Conservation (phyloP, 2,888 invertebrate genomes). For the Chrysolina haemoptera region DNA sequence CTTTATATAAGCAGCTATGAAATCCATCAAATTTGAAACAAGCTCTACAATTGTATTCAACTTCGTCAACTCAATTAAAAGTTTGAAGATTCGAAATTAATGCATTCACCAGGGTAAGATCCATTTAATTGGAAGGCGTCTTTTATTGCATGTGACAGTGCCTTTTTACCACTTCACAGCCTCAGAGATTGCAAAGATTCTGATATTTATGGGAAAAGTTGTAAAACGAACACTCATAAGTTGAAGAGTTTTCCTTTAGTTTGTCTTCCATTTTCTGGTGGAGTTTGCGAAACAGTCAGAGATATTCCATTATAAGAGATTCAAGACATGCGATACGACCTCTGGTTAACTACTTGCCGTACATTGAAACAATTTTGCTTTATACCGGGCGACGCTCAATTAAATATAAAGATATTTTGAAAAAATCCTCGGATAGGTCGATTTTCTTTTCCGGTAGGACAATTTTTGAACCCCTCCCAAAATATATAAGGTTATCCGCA, state of each 20-base stretch:
- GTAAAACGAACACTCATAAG: slow-evolving; percentile 32
- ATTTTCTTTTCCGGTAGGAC: no score
- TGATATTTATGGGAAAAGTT: slow-evolving; percentile 47
- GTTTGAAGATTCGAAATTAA: slow-evolving; percentile 51
- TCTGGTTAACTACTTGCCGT: no score
- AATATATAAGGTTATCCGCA: no score
- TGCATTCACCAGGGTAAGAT: slow-evolving; percentile 42
- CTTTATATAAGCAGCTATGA: not conserved
- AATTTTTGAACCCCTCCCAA: no score
- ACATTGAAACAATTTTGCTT: no score
- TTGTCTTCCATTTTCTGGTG: not conserved
- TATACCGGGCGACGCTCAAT: no score
- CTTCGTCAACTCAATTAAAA: slow-evolving; percentile 55
- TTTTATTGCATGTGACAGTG: slow-evolving; percentile 52
- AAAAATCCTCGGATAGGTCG: no score
- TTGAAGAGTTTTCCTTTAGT: not conserved
- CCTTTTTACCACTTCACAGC: slow-evolving; percentile 45
- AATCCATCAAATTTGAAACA: not conserved
- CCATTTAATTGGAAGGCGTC: slow-evolving; percentile 54
- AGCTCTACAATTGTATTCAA: slow-evolving; percentile 38
- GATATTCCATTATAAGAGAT: not conserved
- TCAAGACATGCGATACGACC: no score
- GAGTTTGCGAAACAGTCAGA: not conserved
- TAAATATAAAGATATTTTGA: no score
- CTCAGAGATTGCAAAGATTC: slow-evolving; percentile 34